Evolutionary conservation across 2,113 vertebrate species (phyloP), one percentile per base, ranked within the genome.

Genomic region (Ophiodon elongatus): DNA sequence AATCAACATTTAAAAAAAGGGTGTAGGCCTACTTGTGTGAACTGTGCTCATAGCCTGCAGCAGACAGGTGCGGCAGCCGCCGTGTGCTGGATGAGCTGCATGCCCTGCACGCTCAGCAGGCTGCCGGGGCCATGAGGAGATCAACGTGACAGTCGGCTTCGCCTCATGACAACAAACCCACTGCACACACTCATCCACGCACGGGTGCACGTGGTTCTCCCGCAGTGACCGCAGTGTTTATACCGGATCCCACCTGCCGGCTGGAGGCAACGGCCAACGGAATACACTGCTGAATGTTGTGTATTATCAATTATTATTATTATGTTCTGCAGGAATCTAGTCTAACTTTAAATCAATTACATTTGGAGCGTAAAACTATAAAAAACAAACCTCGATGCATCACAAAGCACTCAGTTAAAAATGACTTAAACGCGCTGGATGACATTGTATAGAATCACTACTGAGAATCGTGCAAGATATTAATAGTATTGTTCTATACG

Each of bases 141-240:
- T 92, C 94, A 94, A 95, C 94, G 95, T 96, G 95, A 96, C 94
- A 75, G 67, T 7, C 84, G 10, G 73, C 74, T 74, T 80, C 70
- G 89, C 89, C 85, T 80, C 87, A 81, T 57, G 82, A 91, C 85
- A 77, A 85, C 80, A 84, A 76, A 82, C 70, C 57, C 71, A 47
- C 76, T 41, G 50, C 84, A 70, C 76, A 37, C 68, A 45, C 25
- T 10, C 15, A 14, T 45, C 60, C 87, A 74, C 33, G 60, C 85
- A 62, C 70, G 59, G 65, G 74, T 82, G 54, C 92, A 92, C 88
- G 90, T 93, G 91, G 21, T 56, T 23, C 23, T 52, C 35, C 37
- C 56, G 69, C 66, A 45, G 4, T 27, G 64, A 41, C 45, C 47
- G 6, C n/a, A 37, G 19, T 33, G 65, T 79, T 31, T 19, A 39